Evolutionary conservation across 2,113 vertebrate species (phyloP), one percentile per base, ranked within the genome.

Genomic region (Thalassoma bifasciatum): DNA sequence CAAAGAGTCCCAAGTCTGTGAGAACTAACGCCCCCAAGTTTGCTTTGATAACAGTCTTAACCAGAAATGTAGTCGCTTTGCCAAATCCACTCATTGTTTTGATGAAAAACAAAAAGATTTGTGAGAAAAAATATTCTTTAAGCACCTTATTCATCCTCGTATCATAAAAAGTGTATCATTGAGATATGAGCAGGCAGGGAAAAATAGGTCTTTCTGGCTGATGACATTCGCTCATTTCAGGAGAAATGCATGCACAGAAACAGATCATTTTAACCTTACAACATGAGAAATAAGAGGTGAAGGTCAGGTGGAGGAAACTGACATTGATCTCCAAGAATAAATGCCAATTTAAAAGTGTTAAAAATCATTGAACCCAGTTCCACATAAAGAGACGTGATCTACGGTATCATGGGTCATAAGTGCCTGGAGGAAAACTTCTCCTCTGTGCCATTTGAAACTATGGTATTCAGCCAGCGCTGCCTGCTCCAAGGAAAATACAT

Each of bases 221-320:
- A 88, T 86, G 82, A 86, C 76, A 81, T 82, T 71, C 51, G 47
- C 21, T 84, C 58, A 65, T 86, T 85, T 82, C 44, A 69, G 23
- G 50, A 53, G 46, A 87, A 90, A 88, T 67, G 49, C 42, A 62
- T 80, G 75, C 67, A 42, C 73, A 76, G 6, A 81, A 30, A 53
- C 2, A 3, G 11, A 5, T 72, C 26, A 58, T 71, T 62, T 40
- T 47, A 46, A 66, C n/a, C 22, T 24, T 10, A 75, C 73, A 74
- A 61, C 0, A 0, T 53, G 50, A 38, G 51, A 23, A 61, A 61
- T 46, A 44, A 67, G 42, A 64, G 52, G 46, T 38, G 19, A 71
- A 9, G 7, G 19, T 21, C 4, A 11, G 5, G 50, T 3, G 14
- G 21, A 6, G 8, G 16, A 10, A 60, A 65, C 22, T 50, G 6